Evolutionary conservation across 2,113 vertebrate species (phyloP), one percentile per base, ranked within the genome.

Genomic region (Brachypodius melanocephalos): DNA sequence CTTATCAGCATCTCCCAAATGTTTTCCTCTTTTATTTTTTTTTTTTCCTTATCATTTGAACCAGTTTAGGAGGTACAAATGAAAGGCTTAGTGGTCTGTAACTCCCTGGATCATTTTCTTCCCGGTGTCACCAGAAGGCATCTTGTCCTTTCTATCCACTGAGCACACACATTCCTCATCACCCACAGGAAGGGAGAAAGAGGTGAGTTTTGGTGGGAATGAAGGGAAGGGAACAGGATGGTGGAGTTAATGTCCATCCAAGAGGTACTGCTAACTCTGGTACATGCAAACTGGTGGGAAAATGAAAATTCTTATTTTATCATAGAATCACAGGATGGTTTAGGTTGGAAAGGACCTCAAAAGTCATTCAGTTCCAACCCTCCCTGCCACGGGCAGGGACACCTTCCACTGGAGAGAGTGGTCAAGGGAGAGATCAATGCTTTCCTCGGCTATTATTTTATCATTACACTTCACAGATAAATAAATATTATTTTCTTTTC

Each of bases 1-100:
- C 58, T 89, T 96, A 95, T 97, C 95, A 79, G 42, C 29, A 65
- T 24, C 84, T 87, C 81, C 87, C 84, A 95, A 89, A 95, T 89
- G 84, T 91, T 94, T 82, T 55, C 78, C 49, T 88, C 88, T 89
- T 75, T 87, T 43, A 45, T 85, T 88, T n/a, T 45, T 59, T 75
- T n/a, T 18, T 32, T 14, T 46, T 12, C 36, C 83, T 97, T 95
- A 94, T 94, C 85, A 77, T 76, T 89, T 66, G 74, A 94, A 91
- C 93, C 81, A 91, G 78, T 96, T 94, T 96, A 96, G 17, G n/a
- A 93, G 84, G 75, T 91, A 80, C 67, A 93, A 93, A 91, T 89
- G 78, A 91, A 94, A 96, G 74, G 63, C 67, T 94, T 77, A 69
- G 78, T 42, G 25, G 67, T 76, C 81, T 62, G 18, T 95, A 95